These are phyloP conservation scores for Pseudococcus jackbeardsleyi DNA, from an alignment of 2,888 invertebrate genomes.

Conservation along the genomic window DNA sequence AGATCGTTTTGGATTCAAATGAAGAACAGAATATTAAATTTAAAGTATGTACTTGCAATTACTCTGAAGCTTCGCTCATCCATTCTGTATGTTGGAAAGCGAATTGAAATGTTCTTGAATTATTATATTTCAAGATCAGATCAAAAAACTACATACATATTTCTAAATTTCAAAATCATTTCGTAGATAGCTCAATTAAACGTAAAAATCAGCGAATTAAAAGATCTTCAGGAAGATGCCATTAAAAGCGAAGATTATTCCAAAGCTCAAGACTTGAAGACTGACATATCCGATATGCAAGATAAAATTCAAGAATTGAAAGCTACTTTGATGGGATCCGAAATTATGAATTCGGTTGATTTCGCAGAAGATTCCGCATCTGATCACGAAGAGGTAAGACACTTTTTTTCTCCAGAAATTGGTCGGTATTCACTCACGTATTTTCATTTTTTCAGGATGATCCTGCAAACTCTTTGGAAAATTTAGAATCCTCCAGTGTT, in stretches of 20 bases:
- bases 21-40: slow-evolving; percentile 53
- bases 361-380: not conserved
- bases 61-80: no score
- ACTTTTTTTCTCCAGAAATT: not conserved
- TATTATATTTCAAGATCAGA: no score
- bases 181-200: slow-evolving; percentile 49
- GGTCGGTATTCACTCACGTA: not conserved
- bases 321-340: slow-evolving; percentile 37
- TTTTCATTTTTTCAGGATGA: not conserved
- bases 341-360: not conserved
- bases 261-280: slow-evolving; percentile 53
- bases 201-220: slow-evolving; percentile 13
- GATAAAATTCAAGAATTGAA: slow-evolving; percentile 41
- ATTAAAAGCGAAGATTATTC: slow-evolving; percentile 36
- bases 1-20: not conserved
- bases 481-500: not conserved
- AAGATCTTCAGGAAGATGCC: slow-evolving; percentile 46
- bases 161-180: not conserved
- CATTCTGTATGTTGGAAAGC: no score
- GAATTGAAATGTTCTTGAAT: no score
- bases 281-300: not conserved
- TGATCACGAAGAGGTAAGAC: slow-evolving; percentile 13
- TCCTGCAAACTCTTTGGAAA: not conserved
- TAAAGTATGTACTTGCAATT: slow-evolving; percentile 9
- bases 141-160: not conserved